Evolutionary conservation across 1,140 invertebrate species (phyloP), one percentile per base, ranked within the genome.

Genomic region (Zaprionus camerounensis): DNA sequence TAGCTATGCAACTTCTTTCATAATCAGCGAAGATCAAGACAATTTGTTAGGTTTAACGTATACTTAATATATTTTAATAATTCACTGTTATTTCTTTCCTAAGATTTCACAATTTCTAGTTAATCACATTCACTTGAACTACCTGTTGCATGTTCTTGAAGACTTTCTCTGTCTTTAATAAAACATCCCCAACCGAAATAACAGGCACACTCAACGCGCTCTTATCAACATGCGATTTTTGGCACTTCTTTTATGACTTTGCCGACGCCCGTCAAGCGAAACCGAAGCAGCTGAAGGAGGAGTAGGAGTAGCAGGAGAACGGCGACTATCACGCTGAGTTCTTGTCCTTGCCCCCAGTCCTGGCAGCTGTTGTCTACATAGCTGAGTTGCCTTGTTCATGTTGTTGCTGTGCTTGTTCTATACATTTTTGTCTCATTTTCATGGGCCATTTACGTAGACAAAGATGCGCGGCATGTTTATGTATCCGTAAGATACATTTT

Each of bases 381-480:
- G 64, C 78, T 44, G 41, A 0, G 49, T 28, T 24, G 41, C 44
- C 53, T 55, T 58, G 78, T 59, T 58, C 68, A 53, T 69, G 56
- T 63, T 46, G 71, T 51, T 49, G 69, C 61, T 71, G 55, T 57
- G 57, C 75, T 53, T 81, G 56, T 71, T 85, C 70, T 86, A 76
- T 71, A 85, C 44, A 80, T 80, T 72, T 69, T 70, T 81, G 83
- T 88, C 84, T 87, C 83, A 87, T 87, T 87, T 87, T 87, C 83
- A 87, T 87, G 83, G 84, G 84, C 84, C 83, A 87, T 87, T 87
- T 87, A 87, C 84, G 84, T 87, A 87, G 83, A 87, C 83, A 87
- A 87, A 87, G 81, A 84, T 81, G 81, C 71, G 84, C 83, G 78
- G 78, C 84, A 81, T 87, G 83, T 80, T 87, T 88, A 87, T 87